These are phyloP conservation scores for Musca domestica DNA, from an alignment of 1,140 invertebrate genomes.

Conservation along the genomic window DNA sequence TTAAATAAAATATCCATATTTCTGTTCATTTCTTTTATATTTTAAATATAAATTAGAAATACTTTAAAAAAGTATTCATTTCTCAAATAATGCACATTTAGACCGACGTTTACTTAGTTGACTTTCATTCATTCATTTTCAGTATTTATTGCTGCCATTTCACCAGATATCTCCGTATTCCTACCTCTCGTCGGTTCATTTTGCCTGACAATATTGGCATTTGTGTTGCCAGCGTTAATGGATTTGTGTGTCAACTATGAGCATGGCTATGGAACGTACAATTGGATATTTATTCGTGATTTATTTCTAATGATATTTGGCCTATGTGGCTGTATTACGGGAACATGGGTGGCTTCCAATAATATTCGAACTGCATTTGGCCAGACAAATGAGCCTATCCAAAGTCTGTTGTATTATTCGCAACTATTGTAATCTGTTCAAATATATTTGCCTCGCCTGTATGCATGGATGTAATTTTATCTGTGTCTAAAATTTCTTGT, in stretches of 20 bases:
- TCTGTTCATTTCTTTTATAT: too few species aligned
- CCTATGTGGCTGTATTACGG: slow-evolving; percentile 3
- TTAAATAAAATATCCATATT: too few species aligned
- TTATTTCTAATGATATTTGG: slow-evolving; percentile 14
- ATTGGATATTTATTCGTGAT: slow-evolving; percentile 16
- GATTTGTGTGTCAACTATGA: slow-evolving; percentile 20
- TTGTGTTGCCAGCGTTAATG: slow-evolving; percentile 20
- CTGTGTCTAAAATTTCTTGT: too few species aligned
- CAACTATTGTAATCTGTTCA: background rate
- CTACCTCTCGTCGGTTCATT: slow-evolving; percentile 24
- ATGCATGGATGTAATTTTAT: too few species aligned
- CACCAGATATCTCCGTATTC: background rate
- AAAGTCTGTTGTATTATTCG: slow-evolving; percentile 6
- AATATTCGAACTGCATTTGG: slow-evolving; percentile 4
- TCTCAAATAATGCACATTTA: background rate
- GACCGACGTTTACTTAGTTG: background rate
- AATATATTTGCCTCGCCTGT: too few species aligned
- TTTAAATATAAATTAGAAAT: too few species aligned
- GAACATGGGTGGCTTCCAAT: slow-evolving; percentile 8
- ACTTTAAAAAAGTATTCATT: too few species aligned
- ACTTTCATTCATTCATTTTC: background rate
- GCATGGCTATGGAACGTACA: background rate
- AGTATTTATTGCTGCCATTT: slow-evolving; percentile 14
- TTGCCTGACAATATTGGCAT: slow-evolving; percentile 14
- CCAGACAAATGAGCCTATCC: background rate